These are phyloP conservation scores for Aphelocoma coerulescens DNA, from an alignment of 2,113 vertebrate genomes.

Conservation along the genomic window DNA sequence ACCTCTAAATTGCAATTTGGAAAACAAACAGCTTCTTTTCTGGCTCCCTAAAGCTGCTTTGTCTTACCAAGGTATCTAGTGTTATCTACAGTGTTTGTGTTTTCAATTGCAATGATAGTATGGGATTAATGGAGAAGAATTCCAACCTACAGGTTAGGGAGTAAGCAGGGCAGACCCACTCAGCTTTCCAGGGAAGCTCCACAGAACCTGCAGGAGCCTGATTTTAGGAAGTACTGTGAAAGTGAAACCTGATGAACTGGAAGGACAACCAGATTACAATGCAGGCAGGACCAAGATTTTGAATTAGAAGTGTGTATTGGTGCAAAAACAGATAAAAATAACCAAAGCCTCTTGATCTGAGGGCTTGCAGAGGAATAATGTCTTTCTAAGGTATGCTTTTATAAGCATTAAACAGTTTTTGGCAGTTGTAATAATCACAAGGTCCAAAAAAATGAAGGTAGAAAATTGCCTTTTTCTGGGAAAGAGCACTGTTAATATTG, in stretches of 20 bases:
- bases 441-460: conserved; percentile 10
- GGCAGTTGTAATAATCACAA: conserved; percentile 6
- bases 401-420: conserved; percentile 44
- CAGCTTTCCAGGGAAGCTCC: neutral
- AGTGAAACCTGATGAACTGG: neutral
- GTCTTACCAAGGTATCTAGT: neutral
- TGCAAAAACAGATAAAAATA: neutral
- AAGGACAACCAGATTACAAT: neutral
- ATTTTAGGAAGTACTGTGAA: neutral
- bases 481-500: conserved; percentile 48
- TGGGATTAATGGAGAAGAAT: neutral
- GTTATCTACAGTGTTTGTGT: neutral
- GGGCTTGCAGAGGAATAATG: neutral
- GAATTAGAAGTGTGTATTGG: neutral
- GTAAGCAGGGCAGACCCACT: neutral
- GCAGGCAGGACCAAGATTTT: neutral
- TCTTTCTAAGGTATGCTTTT: neutral
- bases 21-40: neutral
- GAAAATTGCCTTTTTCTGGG: conserved; percentile 57
- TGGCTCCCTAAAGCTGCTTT: neutral
- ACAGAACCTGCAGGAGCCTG: neutral
- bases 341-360: neutral
- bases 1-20: neutral
- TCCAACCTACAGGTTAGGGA: neutral
- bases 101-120: neutral